Conservation (phyloP, 2,797 vertebrate genomes). For the Lutjanus campechanus region DNA sequence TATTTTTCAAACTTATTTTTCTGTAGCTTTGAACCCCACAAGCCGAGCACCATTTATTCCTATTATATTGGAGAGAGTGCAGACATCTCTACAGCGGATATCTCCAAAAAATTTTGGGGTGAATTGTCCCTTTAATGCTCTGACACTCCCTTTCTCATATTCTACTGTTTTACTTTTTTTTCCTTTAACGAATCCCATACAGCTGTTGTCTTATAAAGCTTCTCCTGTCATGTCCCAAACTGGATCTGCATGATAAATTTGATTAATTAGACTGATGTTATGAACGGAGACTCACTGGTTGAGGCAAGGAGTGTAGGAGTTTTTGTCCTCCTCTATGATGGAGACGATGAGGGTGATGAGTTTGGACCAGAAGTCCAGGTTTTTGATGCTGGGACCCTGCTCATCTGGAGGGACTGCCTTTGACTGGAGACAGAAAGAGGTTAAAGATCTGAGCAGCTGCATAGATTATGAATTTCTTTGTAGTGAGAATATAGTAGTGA, state of each 20-base stretch:
- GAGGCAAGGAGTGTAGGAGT: slow-evolving; percentile 96
- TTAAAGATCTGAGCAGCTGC: not conserved
- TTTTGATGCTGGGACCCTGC: slow-evolving; percentile 94
- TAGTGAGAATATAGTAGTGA: not conserved
- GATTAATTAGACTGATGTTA: not conserved
- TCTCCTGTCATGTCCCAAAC: not conserved
- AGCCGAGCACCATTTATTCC: too few species aligned
- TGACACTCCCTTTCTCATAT: not conserved
- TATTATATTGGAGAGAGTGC: too few species aligned
- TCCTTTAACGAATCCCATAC: not conserved
- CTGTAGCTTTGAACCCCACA: too few species aligned
- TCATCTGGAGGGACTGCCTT: slow-evolving; percentile 96
- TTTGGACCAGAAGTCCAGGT: slow-evolving; percentile 99
- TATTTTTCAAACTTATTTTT: too few species aligned
- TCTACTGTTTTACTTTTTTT: not conserved
- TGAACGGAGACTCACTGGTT: slow-evolving; percentile 85
- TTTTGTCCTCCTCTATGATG: slow-evolving; percentile 98
- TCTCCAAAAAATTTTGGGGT: too few species aligned
- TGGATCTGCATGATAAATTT: not conserved
- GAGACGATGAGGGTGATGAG: slow-evolving; percentile 98
- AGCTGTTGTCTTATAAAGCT: not conserved
- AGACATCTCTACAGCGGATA: too few species aligned
- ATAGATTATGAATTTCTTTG: slow-evolving; percentile 1
- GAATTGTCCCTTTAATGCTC: not conserved
- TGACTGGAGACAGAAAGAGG: slow-evolving; percentile 78